phyloP scores from a whole-genome alignment of 2,888 invertebrate genomes.

The Epistrophe grossulariae region DNA sequence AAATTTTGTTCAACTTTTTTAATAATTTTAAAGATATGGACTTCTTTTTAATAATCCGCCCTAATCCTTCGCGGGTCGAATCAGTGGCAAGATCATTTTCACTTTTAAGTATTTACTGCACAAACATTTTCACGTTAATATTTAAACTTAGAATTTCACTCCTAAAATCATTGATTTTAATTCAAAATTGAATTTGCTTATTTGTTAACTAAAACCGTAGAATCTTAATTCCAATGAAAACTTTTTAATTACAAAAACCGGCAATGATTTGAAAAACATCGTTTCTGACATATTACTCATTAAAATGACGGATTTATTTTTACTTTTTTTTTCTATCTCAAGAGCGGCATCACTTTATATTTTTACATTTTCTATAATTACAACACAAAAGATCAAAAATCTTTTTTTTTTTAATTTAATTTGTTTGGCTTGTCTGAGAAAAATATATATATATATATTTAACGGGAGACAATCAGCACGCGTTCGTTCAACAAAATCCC shows the following conservation, averaged over 20 bases:
- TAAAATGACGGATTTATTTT: slow-evolving; percentile 29
- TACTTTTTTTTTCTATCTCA: slow-evolving; percentile 33
- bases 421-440: slow-evolving; percentile 52
- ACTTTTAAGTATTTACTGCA: background rate
- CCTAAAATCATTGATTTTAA: background rate
- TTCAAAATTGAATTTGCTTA: too few relatives aligned
- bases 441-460: slow-evolving; percentile 42
- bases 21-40: too few relatives aligned
- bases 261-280: slow-evolving; percentile 47
- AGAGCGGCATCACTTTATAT: slow-evolving; percentile 3
- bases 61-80: too few relatives aligned
- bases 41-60: too few relatives aligned
- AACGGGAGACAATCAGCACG: slow-evolving; percentile 52
- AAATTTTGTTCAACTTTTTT: too few relatives aligned
- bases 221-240: background rate
- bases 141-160: background rate
- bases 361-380: slow-evolving; percentile 43
- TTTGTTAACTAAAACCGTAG: too few relatives aligned
- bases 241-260: background rate
- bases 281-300: slow-evolving; percentile 57
- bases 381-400: slow-evolving; percentile 34
- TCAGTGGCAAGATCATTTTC: background rate
- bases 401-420: slow-evolving; percentile 16
- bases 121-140: background rate
- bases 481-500: slow-evolving; percentile 47